phyloP scores from a whole-genome alignment of 1,140 invertebrate genomes.

The Musca vetustissima region DNA sequence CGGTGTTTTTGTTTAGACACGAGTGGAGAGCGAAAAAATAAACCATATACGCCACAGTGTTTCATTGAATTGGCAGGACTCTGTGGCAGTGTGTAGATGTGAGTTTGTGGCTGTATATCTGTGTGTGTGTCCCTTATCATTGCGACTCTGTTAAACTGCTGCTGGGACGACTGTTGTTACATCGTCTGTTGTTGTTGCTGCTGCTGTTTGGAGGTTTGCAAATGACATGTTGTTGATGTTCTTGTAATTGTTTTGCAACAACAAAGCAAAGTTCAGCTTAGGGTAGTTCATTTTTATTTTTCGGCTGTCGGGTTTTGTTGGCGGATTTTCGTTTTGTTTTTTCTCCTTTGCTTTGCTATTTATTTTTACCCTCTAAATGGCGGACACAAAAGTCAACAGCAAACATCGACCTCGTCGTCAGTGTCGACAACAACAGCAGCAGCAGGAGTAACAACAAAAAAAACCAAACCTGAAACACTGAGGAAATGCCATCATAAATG shows the following conservation, averaged over 20 bases:
- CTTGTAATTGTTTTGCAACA: conserved; percentile 22
- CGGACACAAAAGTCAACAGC: no score
- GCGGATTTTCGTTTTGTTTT: background rate
- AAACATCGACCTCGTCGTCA: no score
- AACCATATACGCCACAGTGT: no score
- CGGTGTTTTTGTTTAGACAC: no score
- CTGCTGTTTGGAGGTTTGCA: background rate
- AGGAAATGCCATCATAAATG: no score
- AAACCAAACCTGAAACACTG: no score
- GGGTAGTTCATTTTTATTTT: background rate
- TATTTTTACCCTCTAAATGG: no score
- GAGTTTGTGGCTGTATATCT: background rate
- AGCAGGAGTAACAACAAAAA: no score
- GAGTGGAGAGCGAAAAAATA: no score
- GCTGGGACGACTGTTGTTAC: background rate
- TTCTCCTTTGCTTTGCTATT: background rate
- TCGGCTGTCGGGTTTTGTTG: background rate
- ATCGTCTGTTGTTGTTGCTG: background rate
- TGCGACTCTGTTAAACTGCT: background rate
- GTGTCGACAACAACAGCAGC: no score
- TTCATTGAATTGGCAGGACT: no score
- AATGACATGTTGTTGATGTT: conserved; percentile 16
- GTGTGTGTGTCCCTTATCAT: background rate
- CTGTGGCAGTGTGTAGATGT: background rate
- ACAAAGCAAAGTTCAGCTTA: background rate